phyloP scores from a whole-genome alignment of 2,888 invertebrate species.

The Microctonus brassicae region DNA sequence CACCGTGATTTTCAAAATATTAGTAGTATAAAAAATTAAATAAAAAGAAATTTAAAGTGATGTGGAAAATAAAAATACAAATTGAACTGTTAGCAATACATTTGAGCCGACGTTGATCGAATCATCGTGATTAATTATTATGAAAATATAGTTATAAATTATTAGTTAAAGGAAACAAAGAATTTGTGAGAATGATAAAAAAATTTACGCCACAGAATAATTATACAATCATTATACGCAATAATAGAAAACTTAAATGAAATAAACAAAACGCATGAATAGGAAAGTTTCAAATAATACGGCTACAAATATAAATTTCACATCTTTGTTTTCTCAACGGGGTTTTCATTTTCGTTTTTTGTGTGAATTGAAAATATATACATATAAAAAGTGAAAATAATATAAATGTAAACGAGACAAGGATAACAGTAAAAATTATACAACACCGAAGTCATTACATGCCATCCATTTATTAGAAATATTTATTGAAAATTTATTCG shows the following conservation, averaged over 20 bases:
- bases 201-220: neutral
- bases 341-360: neutral
- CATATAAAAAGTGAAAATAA: neutral
- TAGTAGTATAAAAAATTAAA: constrained; percentile 20
- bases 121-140: constrained; percentile 36
- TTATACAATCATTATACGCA: neutral
- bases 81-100: constrained; percentile 31
- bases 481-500: constrained; percentile 33
- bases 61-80: constrained; percentile 35
- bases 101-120: constrained; percentile 17
- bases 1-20: neutral
- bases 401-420: neutral
- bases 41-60: constrained; percentile 18
- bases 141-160: constrained; percentile 16
- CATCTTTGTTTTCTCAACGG: neutral
- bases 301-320: no score
- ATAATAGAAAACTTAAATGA: neutral
- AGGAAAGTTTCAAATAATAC: neutral
- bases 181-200: neutral
- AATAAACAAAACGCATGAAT: neutral
- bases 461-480: constrained; percentile 45
- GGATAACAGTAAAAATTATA: neutral
- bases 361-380: neutral
- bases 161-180: neutral
- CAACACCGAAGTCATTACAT: constrained; percentile 44